Conservation (phyloP, 35 echinoderm and acorn worm genomes). For the Acanthaster planci region DNA sequence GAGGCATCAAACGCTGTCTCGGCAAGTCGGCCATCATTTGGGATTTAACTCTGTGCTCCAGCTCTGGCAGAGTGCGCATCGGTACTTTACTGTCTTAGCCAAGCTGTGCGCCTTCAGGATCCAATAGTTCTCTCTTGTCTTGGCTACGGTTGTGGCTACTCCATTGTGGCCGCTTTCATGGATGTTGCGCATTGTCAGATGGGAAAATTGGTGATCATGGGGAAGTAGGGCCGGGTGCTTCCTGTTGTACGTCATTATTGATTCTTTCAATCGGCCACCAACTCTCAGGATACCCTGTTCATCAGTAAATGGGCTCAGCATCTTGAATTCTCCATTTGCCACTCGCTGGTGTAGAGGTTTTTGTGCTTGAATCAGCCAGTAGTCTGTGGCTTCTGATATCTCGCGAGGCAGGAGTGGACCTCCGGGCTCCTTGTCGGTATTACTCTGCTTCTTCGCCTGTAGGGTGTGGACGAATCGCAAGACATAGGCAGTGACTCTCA, state of each 20-base stretch:
- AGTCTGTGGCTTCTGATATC: slow-evolving; percentile 40
- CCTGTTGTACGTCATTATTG: slow-evolving; percentile 44
- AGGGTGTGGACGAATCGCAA: slow-evolving; percentile 59
- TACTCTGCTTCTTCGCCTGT: slow-evolving; percentile 44
- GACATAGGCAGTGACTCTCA: slow-evolving; percentile 81
- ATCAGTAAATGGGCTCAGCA: slow-evolving; percentile 47
- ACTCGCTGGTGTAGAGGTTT: slow-evolving; percentile 30
- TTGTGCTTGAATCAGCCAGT: slow-evolving; percentile 62
- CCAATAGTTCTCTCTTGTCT: too few species aligned
- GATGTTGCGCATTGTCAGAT: slow-evolving; percentile 48
- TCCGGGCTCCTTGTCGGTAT: not conserved
- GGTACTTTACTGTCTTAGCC: slow-evolving; percentile 60
- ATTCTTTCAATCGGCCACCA: slow-evolving; percentile 42
- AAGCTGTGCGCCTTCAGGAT: slow-evolving; percentile 44
- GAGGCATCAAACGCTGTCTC: slow-evolving; percentile 33
- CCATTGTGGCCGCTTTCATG: slow-evolving; percentile 53
- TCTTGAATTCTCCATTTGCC: slow-evolving; percentile 44
- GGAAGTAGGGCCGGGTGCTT: slow-evolving; percentile 62
- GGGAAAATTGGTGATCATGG: slow-evolving; percentile 34
- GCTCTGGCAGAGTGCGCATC: slow-evolving; percentile 56
- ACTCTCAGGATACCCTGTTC: slow-evolving; percentile 48
- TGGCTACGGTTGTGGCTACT: too few species aligned
- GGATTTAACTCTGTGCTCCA: slow-evolving; percentile 32
- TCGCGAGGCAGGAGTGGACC: not conserved
- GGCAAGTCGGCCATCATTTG: slow-evolving; percentile 64